A percentile compares a stretch with the other conserved stretches of the same genome.
Conservation (phyloP, 2,888 invertebrate genomes). For the Drosophila kokeensis region DNA sequence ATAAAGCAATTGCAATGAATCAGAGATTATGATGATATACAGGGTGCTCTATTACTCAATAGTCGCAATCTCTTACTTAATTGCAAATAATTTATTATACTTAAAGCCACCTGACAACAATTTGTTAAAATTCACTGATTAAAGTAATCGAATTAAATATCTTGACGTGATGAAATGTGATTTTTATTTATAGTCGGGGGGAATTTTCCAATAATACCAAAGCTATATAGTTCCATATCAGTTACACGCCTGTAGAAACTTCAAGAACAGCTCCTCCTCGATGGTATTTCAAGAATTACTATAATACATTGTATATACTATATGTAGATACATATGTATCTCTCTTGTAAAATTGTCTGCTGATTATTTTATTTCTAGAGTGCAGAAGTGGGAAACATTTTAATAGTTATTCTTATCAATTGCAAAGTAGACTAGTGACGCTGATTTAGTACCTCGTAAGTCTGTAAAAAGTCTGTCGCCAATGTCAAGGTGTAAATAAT, state of each 20-base stretch:
- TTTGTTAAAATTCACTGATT: constrained; percentile 23
- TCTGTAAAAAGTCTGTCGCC: neutral
- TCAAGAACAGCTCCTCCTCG: constrained; percentile 10
- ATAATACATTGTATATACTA: neutral
- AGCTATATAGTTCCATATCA: constrained; percentile 25
- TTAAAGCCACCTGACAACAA: constrained; percentile 21
- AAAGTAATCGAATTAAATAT: constrained; percentile 50
- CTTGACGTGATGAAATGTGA: constrained; percentile 29
- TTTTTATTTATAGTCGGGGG: constrained; percentile 22
- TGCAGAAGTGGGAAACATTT: constrained; percentile 20
- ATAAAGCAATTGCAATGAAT: constrained; percentile 4
- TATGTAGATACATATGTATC: neutral
- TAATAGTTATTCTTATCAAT: constrained; percentile 13
- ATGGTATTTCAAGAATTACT: neutral
- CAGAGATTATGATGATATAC: neutral
- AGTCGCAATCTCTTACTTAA: neutral
- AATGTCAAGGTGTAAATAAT: constrained; percentile 1
- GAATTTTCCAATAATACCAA: constrained; percentile 25
- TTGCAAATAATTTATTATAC: constrained; percentile 10
- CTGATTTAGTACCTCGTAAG: constrained; percentile 5
- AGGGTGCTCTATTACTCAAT: neutral
- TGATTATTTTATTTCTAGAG: constrained; percentile 9
- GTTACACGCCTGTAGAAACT: neutral
- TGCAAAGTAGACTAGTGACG: neutral
- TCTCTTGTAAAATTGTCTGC: constrained; percentile 3